Conservation (phyloP, 2,888 invertebrate genomes). For the Aleiodes testaceus region DNA sequence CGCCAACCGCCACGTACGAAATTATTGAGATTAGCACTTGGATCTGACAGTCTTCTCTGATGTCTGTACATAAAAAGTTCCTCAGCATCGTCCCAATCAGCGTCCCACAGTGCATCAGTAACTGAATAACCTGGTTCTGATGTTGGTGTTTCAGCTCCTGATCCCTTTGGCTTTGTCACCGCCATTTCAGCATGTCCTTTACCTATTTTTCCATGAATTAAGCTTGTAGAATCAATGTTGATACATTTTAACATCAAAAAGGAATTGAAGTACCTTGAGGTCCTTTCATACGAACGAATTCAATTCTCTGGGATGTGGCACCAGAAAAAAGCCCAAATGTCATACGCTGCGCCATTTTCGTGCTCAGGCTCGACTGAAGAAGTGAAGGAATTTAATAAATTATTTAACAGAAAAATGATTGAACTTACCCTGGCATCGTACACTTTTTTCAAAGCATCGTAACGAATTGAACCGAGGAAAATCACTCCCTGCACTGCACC, state of each 20-base stretch:
- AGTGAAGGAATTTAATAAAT: slow-evolving; percentile 53
- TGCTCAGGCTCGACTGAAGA: slow-evolving; percentile 92
- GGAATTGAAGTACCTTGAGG: slow-evolving; percentile 80
- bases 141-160: slow-evolving; percentile 95
- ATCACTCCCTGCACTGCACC: slow-evolving; percentile 92
- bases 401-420: background rate
- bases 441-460: slow-evolving; percentile 96
- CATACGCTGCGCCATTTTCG: slow-evolving; percentile 96
- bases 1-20: slow-evolving; percentile 89
- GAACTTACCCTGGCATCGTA: slow-evolving; percentile 92
- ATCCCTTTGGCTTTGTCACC: slow-evolving; percentile 91
- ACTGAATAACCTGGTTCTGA: slow-evolving; percentile 91
- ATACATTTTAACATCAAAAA: slow-evolving; percentile 11
- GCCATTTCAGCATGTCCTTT: slow-evolving; percentile 99
- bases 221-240: slow-evolving; percentile 6
- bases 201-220: slow-evolving; percentile 54
- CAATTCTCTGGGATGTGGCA: slow-evolving; percentile 87
- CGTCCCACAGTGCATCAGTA: slow-evolving; percentile 88
- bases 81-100: slow-evolving; percentile 91
- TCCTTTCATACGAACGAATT: slow-evolving; percentile 98
- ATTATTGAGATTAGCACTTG: slow-evolving; percentile 90
- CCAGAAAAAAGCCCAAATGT: slow-evolving; percentile 92
- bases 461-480: slow-evolving; percentile 97
- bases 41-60: slow-evolving; percentile 92
- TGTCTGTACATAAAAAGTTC: slow-evolving; percentile 88